phyloP scores from a whole-genome alignment of 1,140 invertebrate genomes.

The Drosophila pseudoobscura region DNA sequence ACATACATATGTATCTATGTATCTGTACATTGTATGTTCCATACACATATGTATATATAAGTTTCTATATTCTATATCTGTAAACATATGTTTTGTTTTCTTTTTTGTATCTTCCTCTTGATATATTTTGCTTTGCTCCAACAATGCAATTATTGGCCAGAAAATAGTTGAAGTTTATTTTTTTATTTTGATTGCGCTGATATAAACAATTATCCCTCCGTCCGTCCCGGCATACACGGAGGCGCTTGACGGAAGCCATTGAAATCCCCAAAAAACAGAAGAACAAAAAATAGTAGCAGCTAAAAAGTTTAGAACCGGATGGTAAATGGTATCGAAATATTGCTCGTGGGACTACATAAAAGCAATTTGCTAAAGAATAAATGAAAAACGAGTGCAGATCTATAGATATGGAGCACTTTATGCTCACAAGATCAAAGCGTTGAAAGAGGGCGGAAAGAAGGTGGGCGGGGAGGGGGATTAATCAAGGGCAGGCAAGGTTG shows the following conservation, averaged over 20 bases:
- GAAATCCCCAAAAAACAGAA: constrained; percentile 48
- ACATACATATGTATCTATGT: constrained; percentile 16
- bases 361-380: constrained; percentile 43
- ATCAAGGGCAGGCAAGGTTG: constrained; percentile 66
- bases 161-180: constrained; percentile 73
- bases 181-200: constrained; percentile 67
- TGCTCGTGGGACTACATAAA: constrained; percentile 65
- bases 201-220: constrained; percentile 67
- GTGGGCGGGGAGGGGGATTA: constrained; percentile 31
- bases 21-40: constrained; percentile 7
- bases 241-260: constrained; percentile 64
- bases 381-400: constrained; percentile 47
- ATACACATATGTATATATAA: neutral
- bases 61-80: neutral
- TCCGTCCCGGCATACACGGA: neutral
- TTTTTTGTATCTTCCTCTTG: neutral
- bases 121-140: constrained; percentile 19
- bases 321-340: constrained; percentile 56
- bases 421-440: constrained; percentile 65
- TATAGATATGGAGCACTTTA: constrained; percentile 67
- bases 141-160: constrained; percentile 70
- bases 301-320: constrained; percentile 60
- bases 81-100: neutral
- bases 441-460: constrained; percentile 1
- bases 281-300: constrained; percentile 16